These are phyloP conservation scores for Phocoena phocoena DNA, from an alignment of 2,113 vertebrate genomes.

Conservation along the genomic window DNA sequence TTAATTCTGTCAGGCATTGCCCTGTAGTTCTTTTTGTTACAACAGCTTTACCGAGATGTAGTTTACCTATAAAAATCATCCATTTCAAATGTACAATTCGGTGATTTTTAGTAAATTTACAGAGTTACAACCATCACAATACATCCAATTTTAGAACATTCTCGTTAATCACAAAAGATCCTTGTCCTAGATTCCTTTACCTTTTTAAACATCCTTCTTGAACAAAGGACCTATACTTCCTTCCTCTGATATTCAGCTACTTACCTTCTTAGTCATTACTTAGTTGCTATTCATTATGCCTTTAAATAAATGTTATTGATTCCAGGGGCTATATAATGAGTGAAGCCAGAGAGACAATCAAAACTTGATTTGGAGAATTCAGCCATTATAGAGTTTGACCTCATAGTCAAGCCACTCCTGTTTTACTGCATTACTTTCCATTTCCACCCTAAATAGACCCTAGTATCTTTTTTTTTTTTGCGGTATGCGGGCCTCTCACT, in stretches of 20 bases:
- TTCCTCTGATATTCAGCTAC: background rate
- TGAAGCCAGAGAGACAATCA: background rate
- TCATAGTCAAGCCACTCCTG: background rate
- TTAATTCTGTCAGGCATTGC: background rate
- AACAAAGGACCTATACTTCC: background rate
- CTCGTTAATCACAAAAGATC: background rate
- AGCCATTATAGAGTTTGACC: background rate
- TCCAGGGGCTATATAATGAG: background rate
- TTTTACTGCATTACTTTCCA: background rate
- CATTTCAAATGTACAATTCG: background rate
- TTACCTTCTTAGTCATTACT: background rate
- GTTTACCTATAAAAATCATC: conserved; percentile 3
- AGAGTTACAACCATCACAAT: background rate
- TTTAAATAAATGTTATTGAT: background rate
- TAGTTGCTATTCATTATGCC: background rate
- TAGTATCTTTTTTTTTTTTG: background rate
- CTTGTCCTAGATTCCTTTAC: conserved; percentile 32
- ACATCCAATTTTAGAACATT: background rate
- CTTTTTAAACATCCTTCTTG: conserved; percentile 28
- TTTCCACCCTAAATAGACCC: background rate
- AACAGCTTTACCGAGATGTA: background rate
- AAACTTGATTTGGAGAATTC: background rate
- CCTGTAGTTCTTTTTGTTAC: conserved; percentile 20
- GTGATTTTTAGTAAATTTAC: conserved; percentile 31
- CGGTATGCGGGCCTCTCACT: too few species aligned